Base-by-base conservation (phyloP, 2,888 invertebrate genomes). In the Teleiodes luculella region DNA sequence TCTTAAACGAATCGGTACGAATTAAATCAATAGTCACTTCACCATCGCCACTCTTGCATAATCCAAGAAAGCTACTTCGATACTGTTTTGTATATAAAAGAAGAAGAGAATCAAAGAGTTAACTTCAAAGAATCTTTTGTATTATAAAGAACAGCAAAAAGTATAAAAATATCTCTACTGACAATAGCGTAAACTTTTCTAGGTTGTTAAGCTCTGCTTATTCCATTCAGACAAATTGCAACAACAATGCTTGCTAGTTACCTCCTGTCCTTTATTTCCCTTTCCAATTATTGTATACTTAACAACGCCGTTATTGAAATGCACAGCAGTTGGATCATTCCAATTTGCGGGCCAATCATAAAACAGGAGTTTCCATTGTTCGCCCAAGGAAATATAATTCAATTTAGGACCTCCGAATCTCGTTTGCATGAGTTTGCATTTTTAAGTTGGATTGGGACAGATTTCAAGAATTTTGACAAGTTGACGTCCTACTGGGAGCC, bases 351-450 rank as follows among this genome's bases (percentile, higher is more conserved):
- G 71, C 73, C 77, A 80, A 83, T 83, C 79, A 81, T 78, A 77
- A 73, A 67, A 65, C 74, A 66, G 70, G 72, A 77, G 77, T 81
- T 80, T 80, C 75, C 78, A 79, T 77, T 75, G 76, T 76, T 75
- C 78, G 68, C 74, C 76, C 79, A 81, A 78, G 80, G 73, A 78
- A 74, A 72, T 82, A 76, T 86, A 84, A 87, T 86, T 83, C 74
- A 84, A 85, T 88, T 86, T 85, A 69, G 66, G 69, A 76, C 75
- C 76, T 79, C 75, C 76, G 73, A 70, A 75, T 76, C 80, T 86
- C 86, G 84, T 87, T 88, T 87, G 87, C 87, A 88, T 88, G 81
- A 87, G 75, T 86, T 87, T 84, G 85, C 86, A 87, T 87, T 88
- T 88, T 85, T 83, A 80, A 85, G 68, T 70, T 75, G 75, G 74